Base-by-base conservation (phyloP, 2,113 vertebrate species). In the Tachysurus fulvidraco region DNA sequence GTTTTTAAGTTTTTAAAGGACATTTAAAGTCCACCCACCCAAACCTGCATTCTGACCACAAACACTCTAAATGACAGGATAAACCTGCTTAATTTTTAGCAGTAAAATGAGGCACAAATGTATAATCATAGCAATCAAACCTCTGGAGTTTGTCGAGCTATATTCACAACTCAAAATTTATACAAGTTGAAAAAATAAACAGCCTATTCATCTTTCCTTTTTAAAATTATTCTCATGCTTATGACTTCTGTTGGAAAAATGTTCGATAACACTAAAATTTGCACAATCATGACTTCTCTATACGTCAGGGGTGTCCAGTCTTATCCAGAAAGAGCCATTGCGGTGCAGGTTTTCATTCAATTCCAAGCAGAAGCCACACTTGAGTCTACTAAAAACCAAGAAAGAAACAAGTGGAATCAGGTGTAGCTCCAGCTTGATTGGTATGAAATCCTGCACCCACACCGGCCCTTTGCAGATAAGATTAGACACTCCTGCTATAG, bases 91-190 rank as follows among this genome's bases (percentile, higher is more conserved):
- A 59, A 46, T 64, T 81, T 81, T 41, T 16, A n/a, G 4, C 80
- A 64, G 64, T 25, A 46, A 25, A 30, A 79, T 57, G 57, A 79
- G 19, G 50, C 14, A 0, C 76, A 78, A 54, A 54, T 54, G 14
- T 54, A 57, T 41, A 64, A 64, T 81, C 41, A 64, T 13, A n/a
- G 36, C 59, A 81, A 81, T 81, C 80, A 62, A 64, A 60, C 30
- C 54, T 62, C 41, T 23, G n/a, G 46, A 50, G 55, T 81, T 44
- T 81, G 6, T 0, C 1, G 6, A 25, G 14, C 13, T 62, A 57
- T 46, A 44, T 8, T 81, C 78, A 59, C 13, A 4, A 23, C 78
- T 77, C 74, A 76, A 19, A 30, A 69, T 5, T 46, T 30, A 59
- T 7, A 54, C 1, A 5, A 78, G n/a, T 57, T 4, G 77, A 52